Percentiles rank a stretch among this genome's conserved stretches.
phyloP scores from a whole-genome alignment of 2,888 invertebrate species.

The Falcaria lacertinaria region DNA sequence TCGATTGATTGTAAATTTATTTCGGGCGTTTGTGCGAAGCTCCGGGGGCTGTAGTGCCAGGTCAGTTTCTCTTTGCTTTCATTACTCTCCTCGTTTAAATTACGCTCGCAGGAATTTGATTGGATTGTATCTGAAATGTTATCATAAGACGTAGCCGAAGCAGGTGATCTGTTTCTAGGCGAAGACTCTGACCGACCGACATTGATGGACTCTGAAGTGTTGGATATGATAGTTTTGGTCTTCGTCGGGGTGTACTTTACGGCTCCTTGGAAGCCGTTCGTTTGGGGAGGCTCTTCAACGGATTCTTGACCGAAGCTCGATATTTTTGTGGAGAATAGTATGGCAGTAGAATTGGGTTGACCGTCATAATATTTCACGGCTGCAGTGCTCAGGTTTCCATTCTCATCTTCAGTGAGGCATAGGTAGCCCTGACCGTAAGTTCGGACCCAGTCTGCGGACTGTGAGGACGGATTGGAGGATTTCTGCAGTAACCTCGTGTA shows the following conservation, averaged over 20 bases:
- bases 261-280: constrained; percentile 63
- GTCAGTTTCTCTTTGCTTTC: constrained; percentile 57
- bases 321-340: constrained; percentile 75
- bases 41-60: constrained; percentile 70
- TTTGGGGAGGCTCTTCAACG: constrained; percentile 49
- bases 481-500: constrained; percentile 58
- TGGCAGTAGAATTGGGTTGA: constrained; percentile 58
- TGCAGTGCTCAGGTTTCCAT: constrained; percentile 59
- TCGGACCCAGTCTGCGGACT: constrained; percentile 54
- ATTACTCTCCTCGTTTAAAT: constrained; percentile 36
- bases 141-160: constrained; percentile 62
- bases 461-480: constrained; percentile 46
- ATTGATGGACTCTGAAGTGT: constrained; percentile 63
- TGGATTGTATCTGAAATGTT: constrained; percentile 52
- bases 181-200: too few species aligned
- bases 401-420: constrained; percentile 54
- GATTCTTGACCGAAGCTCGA: constrained; percentile 76
- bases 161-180: constrained; percentile 68
- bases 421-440: constrained; percentile 69
- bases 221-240: constrained; percentile 65
- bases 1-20: constrained; percentile 79
- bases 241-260: constrained; percentile 69
- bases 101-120: constrained; percentile 50
- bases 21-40: constrained; percentile 57
- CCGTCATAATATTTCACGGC: constrained; percentile 67